A percentile compares a stretch with the other conserved stretches of the same genome.
These are phyloP conservation scores for Champsocephalus gunnari DNA, from an alignment of 2,797 vertebrate species.

Conservation along the genomic window DNA sequence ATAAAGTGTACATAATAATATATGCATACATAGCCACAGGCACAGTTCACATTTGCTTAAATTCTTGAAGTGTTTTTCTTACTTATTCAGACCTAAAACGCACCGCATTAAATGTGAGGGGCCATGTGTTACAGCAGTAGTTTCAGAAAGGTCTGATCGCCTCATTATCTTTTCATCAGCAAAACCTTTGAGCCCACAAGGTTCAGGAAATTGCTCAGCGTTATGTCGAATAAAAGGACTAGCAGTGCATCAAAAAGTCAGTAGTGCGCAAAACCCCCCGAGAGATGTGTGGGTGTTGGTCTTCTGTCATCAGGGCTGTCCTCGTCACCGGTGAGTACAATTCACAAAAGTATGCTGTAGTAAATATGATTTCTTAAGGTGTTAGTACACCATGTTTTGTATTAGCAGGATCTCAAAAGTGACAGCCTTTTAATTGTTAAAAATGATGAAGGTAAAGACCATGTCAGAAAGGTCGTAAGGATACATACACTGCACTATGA, in stretches of 20 bases:
- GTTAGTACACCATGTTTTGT: no score
- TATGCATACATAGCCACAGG: no score
- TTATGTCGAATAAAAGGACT: constrained; percentile 1
- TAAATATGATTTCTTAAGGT: background rate
- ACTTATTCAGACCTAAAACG: background rate
- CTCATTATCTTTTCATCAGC: constrained; percentile 14
- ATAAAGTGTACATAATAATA: no score
- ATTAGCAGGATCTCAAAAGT: background rate
- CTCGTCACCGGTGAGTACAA: constrained; percentile 73
- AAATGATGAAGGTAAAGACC: background rate
- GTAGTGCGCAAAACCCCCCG: background rate
- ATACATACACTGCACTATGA: background rate
- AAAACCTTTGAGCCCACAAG: constrained; percentile 41
- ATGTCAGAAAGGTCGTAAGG: background rate
- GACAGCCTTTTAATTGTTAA: background rate
- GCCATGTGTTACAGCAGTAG: background rate
- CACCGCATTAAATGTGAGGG: background rate
- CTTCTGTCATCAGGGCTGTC: constrained; percentile 32
- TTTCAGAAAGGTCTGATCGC: background rate
- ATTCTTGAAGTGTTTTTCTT: background rate
- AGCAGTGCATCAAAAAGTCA: background rate
- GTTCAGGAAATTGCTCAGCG: constrained; percentile 56
- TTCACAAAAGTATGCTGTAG: accelerated
- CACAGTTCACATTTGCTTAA: no score
- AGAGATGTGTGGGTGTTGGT: constrained; percentile 43